phyloP scores from a whole-genome alignment of 2,888 invertebrate species.

The Drosophila kuntzei region DNA sequence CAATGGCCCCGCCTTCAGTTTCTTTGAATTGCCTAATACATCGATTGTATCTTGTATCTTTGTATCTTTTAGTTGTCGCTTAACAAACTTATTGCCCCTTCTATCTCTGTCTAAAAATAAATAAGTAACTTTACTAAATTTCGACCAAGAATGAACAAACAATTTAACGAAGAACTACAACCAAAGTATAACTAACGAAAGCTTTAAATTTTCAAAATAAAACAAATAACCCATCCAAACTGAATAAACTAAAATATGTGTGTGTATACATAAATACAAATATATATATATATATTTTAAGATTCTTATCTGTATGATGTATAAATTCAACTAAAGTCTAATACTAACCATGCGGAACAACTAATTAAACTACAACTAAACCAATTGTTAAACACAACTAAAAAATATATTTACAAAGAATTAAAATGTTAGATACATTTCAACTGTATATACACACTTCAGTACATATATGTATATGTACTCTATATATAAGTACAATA shows the following conservation, averaged over 20 bases:
- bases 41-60: slow-evolving; percentile 6
- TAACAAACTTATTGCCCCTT: slow-evolving; percentile 16
- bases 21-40: slow-evolving; percentile 27
- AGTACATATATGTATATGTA: slow-evolving; percentile 5
- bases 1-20: slow-evolving; percentile 1
- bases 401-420: not conserved
- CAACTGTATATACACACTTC: slow-evolving; percentile 21
- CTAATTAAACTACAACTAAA: slow-evolving; percentile 39
- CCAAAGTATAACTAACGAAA: slow-evolving; percentile 66
- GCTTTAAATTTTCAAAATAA: slow-evolving; percentile 66
- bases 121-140: slow-evolving; percentile 34
- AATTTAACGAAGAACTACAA: slow-evolving; percentile 23
- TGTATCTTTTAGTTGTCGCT: slow-evolving; percentile 3
- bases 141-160: slow-evolving; percentile 50
- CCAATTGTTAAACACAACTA: slow-evolving; percentile 15
- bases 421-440: slow-evolving; percentile 1
- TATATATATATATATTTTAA: slow-evolving; percentile 46
- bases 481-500: slow-evolving; percentile 3
- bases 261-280: too few species aligned
- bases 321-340: slow-evolving; percentile 56
- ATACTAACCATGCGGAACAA: slow-evolving; percentile 70
- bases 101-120: slow-evolving; percentile 6
- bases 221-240: slow-evolving; percentile 68
- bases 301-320: slow-evolving; percentile 50
- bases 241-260: slow-evolving; percentile 37